A percentile compares a stretch with the other conserved stretches of the same genome.
Conservation (phyloP, 2,888 invertebrate species). For the Tinea pellionella region DNA sequence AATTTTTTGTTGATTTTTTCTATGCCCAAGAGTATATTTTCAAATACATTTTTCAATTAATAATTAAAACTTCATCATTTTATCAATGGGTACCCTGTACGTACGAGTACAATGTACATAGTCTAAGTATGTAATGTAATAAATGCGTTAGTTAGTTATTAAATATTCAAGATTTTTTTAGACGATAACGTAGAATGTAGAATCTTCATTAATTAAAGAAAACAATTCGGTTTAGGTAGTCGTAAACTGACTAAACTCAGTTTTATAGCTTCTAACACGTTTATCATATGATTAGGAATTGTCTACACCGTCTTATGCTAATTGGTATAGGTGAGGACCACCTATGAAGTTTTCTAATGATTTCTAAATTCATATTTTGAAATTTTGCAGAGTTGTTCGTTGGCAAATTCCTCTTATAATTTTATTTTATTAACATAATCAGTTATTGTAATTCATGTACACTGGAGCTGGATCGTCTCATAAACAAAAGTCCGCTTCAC, state of each 20-base stretch:
- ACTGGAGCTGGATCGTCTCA: too few relatives aligned
- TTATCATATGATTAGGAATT: slow-evolving; percentile 29
- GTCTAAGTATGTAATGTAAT: too few relatives aligned
- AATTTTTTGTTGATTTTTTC: slow-evolving; percentile 12
- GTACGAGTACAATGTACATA: too few relatives aligned
- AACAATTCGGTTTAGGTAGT: slow-evolving; percentile 24
- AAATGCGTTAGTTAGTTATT: slow-evolving; percentile 30
- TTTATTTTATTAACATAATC: too few relatives aligned
- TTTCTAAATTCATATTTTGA: background rate
- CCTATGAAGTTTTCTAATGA: slow-evolving; percentile 32
- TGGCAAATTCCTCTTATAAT: too few relatives aligned
- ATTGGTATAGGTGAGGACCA: slow-evolving; percentile 48
- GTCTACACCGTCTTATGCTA: slow-evolving; percentile 40
- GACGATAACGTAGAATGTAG: slow-evolving; percentile 24
- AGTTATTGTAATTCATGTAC: too few relatives aligned
- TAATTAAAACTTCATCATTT: too few relatives aligned
- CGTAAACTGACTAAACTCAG: slow-evolving; percentile 34
- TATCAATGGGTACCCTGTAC: too few relatives aligned
- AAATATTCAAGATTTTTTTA: slow-evolving; percentile 17
- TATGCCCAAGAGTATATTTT: background rate
- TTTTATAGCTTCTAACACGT: slow-evolving; percentile 32
- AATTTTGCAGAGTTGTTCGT: too few relatives aligned
- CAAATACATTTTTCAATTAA: too few relatives aligned
- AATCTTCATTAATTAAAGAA: slow-evolving; percentile 23
- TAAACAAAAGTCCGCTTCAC: too few relatives aligned